A percentile compares a stretch with the other conserved stretches of the same genome.
phyloP scores from a whole-genome alignment of 2,113 vertebrate genomes.

The Seriola quinqueradiata region DNA sequence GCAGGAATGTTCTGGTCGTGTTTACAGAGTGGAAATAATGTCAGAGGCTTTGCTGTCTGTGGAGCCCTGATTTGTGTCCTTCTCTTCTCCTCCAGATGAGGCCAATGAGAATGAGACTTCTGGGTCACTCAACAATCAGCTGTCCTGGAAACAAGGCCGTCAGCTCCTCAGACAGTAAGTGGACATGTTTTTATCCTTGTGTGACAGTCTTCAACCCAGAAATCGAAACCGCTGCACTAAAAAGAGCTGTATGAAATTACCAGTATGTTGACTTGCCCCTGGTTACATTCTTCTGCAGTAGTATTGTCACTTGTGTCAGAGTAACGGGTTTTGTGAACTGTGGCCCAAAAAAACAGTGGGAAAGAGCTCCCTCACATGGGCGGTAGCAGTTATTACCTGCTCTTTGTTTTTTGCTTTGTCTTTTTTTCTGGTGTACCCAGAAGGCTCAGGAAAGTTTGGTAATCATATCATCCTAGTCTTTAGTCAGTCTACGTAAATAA shows the following conservation, averaged over 20 bases:
- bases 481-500: conserved; percentile 45
- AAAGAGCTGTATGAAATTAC: not conserved
- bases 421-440: not conserved
- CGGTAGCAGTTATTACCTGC: conserved; percentile 34
- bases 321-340: not conserved
- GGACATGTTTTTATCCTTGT: not conserved
- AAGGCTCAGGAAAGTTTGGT: conserved; percentile 1
- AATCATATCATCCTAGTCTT: conserved; percentile 6
- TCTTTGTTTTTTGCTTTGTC: not conserved
- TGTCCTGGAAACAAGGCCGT: conserved; percentile 98
- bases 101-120: conserved; percentile 94
- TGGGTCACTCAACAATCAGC: conserved; percentile 94
- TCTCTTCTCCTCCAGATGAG: conserved; percentile 89
- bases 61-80: conserved; percentile 74
- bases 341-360: conserved; percentile 31
- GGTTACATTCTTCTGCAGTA: not conserved
- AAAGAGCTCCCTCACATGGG: conserved; percentile 74
- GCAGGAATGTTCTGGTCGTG: conserved; percentile 62
- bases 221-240: conserved; percentile 15
- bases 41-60: conserved; percentile 45
- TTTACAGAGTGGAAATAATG: conserved; percentile 60
- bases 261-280: not conserved
- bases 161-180: conserved; percentile 98
- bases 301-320: conserved; percentile 12
- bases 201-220: conserved; percentile 1